These are phyloP conservation scores for Argyrosomus japonicus DNA, from an alignment of 2,113 vertebrate species.

Conservation along the genomic window DNA sequence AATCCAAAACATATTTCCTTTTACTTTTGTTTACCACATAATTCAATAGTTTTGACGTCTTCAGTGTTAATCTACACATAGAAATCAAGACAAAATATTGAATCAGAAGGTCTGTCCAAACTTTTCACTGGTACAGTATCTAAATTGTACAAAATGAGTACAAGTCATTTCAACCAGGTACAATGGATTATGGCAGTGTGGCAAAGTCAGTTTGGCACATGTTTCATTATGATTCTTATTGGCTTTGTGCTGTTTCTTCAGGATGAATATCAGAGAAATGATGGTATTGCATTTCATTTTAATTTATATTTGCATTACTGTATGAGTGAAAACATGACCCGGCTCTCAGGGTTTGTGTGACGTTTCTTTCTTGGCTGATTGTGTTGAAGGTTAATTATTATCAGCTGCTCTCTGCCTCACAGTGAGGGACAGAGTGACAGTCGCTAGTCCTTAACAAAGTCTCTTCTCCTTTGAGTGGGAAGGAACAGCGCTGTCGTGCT, in stretches of 20 bases:
- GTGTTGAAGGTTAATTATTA: conserved; percentile 77
- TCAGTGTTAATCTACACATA: no score
- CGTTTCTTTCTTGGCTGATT: conserved; percentile 50
- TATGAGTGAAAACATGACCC: neutral
- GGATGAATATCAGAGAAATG: neutral
- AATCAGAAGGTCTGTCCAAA: no score
- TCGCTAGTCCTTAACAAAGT: conserved; percentile 67
- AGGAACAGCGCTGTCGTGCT: conserved; percentile 32
- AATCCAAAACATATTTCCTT: no score
- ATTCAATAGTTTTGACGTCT: no score
- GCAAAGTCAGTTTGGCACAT: neutral
- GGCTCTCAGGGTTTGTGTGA: conserved; percentile 28
- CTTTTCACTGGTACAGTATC: neutral
- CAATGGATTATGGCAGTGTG: neutral
- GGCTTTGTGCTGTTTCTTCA: neutral
- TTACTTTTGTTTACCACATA: no score
- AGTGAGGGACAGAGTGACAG: conserved; percentile 57
- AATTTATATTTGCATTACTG: conserved; percentile 6
- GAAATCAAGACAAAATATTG: no score
- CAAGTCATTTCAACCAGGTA: neutral
- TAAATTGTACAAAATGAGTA: conserved; percentile 4
- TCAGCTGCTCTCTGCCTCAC: conserved; percentile 51
- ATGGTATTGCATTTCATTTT: neutral
- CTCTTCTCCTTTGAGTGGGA: conserved; percentile 51
- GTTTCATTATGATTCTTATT: neutral